A percentile compares a stretch with the other conserved stretches of the same genome.
Conservation (phyloP, 53 echinoderm and acorn worm genomes). For the Henricia sp. region DNA sequence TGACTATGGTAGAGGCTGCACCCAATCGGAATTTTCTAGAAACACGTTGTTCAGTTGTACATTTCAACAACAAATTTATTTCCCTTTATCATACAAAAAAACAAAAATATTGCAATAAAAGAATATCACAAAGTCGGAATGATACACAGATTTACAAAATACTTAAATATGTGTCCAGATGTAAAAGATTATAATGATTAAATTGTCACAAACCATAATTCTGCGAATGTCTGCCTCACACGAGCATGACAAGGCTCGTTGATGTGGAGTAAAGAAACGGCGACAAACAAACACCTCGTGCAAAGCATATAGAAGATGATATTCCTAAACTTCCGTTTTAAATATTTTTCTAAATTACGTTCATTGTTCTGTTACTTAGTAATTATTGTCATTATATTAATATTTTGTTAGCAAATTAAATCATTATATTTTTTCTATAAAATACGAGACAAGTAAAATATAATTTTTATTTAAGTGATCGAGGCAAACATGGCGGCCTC, state of each 20-base stretch:
- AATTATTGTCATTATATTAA: too few relatives aligned
- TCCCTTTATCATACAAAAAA: too few relatives aligned
- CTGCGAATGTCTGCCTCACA: not conserved
- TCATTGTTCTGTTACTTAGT: not conserved
- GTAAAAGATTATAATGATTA: slow-evolving; percentile 30
- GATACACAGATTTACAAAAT: not conserved
- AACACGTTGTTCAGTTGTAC: too few relatives aligned
- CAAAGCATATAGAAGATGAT: too few relatives aligned
- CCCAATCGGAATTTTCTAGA: slow-evolving; percentile 52
- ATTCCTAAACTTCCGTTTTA: not conserved
- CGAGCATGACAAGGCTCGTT: not conserved
- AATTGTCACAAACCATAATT: slow-evolving; percentile 48
- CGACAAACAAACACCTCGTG: slow-evolving; percentile 21
- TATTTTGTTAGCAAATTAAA: not conserved
- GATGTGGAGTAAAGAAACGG: slow-evolving; percentile 42
- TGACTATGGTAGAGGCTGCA: too few relatives aligned
- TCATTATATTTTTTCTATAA: not conserved
- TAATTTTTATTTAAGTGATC: not conserved
- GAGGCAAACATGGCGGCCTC: too few relatives aligned
- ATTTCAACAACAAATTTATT: too few relatives aligned
- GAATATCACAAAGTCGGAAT: not conserved
- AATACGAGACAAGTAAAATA: not conserved
- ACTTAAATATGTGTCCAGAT: not conserved
- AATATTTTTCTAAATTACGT: not conserved
- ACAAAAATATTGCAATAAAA: not conserved